phyloP scores from a whole-genome alignment of 2,888 invertebrate genomes.

The Pterobdella sp. region DNA sequence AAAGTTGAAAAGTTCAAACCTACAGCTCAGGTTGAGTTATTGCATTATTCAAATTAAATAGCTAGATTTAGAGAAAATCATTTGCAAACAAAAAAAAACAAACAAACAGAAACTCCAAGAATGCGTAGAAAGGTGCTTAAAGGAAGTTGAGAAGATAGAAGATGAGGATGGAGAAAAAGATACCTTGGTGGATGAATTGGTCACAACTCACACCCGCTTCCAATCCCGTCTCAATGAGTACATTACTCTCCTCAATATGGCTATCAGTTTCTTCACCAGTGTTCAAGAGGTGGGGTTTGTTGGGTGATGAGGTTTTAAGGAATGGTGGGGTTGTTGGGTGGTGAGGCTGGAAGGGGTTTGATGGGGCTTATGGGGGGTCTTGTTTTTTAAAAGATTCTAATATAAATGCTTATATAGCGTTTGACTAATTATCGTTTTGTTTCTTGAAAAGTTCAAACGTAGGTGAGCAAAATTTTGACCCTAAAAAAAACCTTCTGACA shows the following conservation, averaged over 20 bases:
- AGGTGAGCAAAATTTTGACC: background rate
- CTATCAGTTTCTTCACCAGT: constrained; percentile 65
- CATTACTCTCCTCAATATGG: constrained; percentile 62
- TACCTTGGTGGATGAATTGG: constrained; percentile 60
- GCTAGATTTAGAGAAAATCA: background rate
- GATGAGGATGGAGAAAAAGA: constrained; percentile 56
- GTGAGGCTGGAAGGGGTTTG: background rate
- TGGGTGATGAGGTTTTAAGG: background rate
- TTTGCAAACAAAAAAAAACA: background rate
- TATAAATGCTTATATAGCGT: background rate
- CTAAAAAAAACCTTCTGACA: constrained; percentile 46
- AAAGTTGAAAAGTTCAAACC: constrained; percentile 45
- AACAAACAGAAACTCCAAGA: constrained; percentile 46
- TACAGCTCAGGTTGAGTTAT: constrained; percentile 42
- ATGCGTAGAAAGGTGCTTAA: constrained; percentile 61
- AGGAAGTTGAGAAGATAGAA: constrained; percentile 62
- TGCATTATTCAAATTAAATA: background rate
- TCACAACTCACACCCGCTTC: constrained; percentile 62
- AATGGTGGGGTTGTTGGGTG: background rate
- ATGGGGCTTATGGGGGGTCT: background rate
- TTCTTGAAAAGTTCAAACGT: background rate
- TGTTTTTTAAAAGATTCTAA: background rate
- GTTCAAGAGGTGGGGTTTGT: constrained; percentile 55
- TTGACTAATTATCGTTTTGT: background rate
- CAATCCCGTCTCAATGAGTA: constrained; percentile 65